Evolutionary conservation across 35 echinoderm and acorn worm genomes (phyloP), one percentile per base, ranked within the genome.

Genomic region (Nesometra sesokonis): DNA sequence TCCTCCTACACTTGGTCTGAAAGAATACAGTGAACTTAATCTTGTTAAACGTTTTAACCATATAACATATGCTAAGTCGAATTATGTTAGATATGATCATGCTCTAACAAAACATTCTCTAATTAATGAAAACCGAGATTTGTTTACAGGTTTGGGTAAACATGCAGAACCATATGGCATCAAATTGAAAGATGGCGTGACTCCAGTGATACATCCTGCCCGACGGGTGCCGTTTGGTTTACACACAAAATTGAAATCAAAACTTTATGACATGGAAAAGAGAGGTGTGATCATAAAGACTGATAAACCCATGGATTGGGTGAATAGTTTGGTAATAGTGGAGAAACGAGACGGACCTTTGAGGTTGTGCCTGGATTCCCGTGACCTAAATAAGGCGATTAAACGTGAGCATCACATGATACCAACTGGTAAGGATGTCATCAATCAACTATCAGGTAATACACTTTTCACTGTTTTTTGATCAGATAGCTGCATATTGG

Each of bases 401-500:
- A 33, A 35, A 78, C 40, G 90, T 15, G 85, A 91, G 47, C 80
- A 87, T 77, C 77, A 83, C 35, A 76, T 52, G 23, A 91, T 91
- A 39, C 67, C 47, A 76, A 87, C 85, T 31, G 52, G 88, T 17
- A 67, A 88, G 32, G 91, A 93, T 80, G 77, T 93, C 29, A 36
- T 80, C 8, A 35, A 33, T 34, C 32, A 85, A 67, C 30, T 89
- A 5, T 27, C 80, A 38, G n/a, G 39, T 11, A 87, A 82, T 34
- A 78, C 81, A 86, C 39, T 91, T 31, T 87, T 91, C 35, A 82
- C 47, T 5, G 57, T 83, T 2, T 37, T n/a, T 93, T 5, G 91
- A 93, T 82, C 82, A 82, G 30, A 78, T 46, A 34, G 43, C 40
- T 85, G 87, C 76, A 77, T 93, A 85, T 52, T 93, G 87, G 83